Conservation (phyloP, 2,888 invertebrate genomes). For the Torymus texanus region DNA sequence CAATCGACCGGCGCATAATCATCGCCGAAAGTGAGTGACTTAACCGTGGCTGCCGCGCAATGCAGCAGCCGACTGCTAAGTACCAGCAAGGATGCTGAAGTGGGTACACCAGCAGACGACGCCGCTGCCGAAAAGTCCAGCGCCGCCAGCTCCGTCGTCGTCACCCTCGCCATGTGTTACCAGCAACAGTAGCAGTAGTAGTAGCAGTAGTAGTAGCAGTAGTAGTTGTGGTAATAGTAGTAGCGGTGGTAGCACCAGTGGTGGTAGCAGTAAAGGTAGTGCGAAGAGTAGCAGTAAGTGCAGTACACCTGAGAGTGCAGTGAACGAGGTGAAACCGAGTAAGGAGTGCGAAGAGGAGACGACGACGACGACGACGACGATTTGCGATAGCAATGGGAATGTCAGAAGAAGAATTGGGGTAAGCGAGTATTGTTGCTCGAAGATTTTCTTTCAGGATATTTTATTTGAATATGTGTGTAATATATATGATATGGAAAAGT, state of each 20-base stretch:
- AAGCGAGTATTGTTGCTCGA: background rate
- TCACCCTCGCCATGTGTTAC: background rate
- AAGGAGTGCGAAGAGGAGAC: slow-evolving; percentile 4
- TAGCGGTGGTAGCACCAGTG: background rate
- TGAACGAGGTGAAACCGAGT: no score
- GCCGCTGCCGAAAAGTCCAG: slow-evolving; percentile 50
- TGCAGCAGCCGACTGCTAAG: slow-evolving; percentile 9
- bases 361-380: background rate
- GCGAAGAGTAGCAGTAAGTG: no score
- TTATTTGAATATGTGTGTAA: background rate
- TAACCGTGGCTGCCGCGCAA: slow-evolving; percentile 15
- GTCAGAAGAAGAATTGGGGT: slow-evolving; percentile 46
- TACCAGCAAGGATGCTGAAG: slow-evolving; percentile 51
- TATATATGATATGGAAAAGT: no score
- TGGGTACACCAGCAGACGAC: slow-evolving; percentile 54
- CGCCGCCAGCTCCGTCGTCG: slow-evolving; percentile 22
- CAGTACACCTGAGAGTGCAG: no score
- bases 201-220: background rate
- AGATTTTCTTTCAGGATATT: background rate
- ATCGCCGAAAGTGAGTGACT: no score
- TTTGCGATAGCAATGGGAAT: background rate
- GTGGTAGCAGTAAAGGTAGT: no score
- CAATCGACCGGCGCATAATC: no score
- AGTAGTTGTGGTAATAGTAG: background rate
- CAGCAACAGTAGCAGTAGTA: slow-evolving; percentile 9